phyloP scores from a whole-genome alignment of 2,113 vertebrate genomes.

The Dendropsophus ebraccatus region DNA sequence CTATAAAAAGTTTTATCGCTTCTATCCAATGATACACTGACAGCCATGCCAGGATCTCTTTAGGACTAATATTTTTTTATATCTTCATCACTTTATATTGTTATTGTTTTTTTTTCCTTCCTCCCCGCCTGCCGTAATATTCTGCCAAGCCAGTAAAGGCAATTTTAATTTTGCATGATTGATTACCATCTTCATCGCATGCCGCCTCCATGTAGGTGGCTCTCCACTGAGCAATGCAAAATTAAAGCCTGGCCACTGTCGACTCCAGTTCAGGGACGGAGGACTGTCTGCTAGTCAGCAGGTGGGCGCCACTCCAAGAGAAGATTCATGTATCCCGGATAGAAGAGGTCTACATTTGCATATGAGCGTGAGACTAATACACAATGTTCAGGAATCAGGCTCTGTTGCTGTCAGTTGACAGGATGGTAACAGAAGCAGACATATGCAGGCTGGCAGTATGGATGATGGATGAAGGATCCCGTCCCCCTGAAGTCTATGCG shows the following conservation, averaged over 20 bases:
- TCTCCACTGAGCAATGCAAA: constrained; percentile 18
- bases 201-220: constrained; percentile 26
- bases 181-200: constrained; percentile 24
- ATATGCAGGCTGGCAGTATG: constrained; percentile 34
- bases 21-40: background rate
- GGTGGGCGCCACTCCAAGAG: constrained; percentile 42
- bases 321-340: constrained; percentile 47
- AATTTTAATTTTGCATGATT: constrained; percentile 25
- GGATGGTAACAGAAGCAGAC: constrained; percentile 29
- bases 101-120: background rate
- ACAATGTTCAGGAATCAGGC: constrained; percentile 12
- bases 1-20: no score
- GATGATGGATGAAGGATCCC: constrained; percentile 37
- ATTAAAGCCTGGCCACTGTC: constrained; percentile 28
- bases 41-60: background rate
- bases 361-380: constrained; percentile 41
- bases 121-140: background rate
- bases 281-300: constrained; percentile 37
- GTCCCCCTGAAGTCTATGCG: constrained; percentile 15
- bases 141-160: background rate
- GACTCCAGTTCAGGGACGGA: constrained; percentile 23
- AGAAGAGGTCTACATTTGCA: constrained; percentile 46
- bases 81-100: background rate
- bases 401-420: constrained; percentile 39
- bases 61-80: background rate